Evolutionary conservation across 2,113 vertebrate species (phyloP).

Genomic region (Ginglymostoma cirratum): DNA sequence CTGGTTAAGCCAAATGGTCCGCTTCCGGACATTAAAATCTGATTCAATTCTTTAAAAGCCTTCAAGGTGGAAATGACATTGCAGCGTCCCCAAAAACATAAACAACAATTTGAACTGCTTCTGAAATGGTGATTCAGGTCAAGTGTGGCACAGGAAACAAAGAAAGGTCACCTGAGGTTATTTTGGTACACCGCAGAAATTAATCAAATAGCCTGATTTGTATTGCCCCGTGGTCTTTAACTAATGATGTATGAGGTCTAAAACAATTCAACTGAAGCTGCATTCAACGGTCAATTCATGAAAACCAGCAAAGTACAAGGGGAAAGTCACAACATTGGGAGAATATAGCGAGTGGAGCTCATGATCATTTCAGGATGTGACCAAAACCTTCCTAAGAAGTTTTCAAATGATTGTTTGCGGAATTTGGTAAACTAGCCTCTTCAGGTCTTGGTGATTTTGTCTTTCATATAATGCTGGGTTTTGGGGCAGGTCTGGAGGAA

Average conservation of each 20-base stretch:
- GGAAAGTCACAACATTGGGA: not conserved
- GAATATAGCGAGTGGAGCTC: not conserved
- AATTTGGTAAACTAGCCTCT: not conserved
- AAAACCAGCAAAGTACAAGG: not conserved
- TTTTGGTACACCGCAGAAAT: not conserved
- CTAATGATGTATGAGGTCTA: not conserved
- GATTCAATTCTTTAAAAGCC: too few species aligned
- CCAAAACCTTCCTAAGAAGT: not conserved
- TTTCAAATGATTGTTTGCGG: not conserved
- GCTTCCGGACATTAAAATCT: too few species aligned
- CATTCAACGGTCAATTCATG: not conserved
- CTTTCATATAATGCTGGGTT: not conserved
- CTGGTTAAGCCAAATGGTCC: too few species aligned
- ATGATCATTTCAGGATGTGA: not conserved
- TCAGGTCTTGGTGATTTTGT: not conserved
- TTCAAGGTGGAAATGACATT: too few species aligned
- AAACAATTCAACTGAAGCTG: not conserved
- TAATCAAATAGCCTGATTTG: not conserved
- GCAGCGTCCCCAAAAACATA: too few species aligned
- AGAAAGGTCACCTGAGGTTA: constrained; percentile 2
- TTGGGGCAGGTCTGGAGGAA: not conserved
- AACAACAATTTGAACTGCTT: not conserved
- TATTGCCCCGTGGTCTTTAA: not conserved
- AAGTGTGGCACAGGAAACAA: not conserved
- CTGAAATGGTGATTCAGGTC: not conserved